Evolutionary conservation across 35 echinoderm and acorn worm genomes (phyloP), one percentile per base, ranked within the genome.

Genomic region (Eucidaris tribuloides): DNA sequence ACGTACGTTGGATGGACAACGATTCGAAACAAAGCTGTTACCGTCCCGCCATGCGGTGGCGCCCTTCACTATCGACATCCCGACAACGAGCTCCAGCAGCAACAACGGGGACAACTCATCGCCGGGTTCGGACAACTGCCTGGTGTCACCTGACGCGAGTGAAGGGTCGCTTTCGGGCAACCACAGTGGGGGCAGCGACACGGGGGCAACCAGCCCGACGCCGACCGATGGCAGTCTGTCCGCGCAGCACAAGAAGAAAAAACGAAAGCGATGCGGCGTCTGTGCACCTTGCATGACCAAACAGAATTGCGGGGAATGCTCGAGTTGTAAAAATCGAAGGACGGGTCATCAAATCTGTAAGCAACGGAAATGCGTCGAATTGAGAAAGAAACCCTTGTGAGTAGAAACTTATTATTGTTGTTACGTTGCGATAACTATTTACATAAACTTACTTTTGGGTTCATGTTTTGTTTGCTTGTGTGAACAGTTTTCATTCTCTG

Each of bases 281-380:
- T 97, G 94, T 52, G 90, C 74, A 29, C 94, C 94, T 2, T 97
- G 94, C 65, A 66, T 93, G 82, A 97, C 96, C 1, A 99, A 99
- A 81, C 87, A 92, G 30, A 99, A 99, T 72, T 99, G 96, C 29
- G 90, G 96, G 17, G 96, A 99, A 13, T 99, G 96, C 70, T 99
- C 96, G 4, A 99, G 96, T 59, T 99, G 96, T 57, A 99, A 92
- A 60, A 99, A 99, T 72, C 80, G 96, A 42, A 36, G 91, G 7
- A 99, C 96, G 0, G 96, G 96, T 23, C 96, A 99, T 45, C 96
- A 99, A 64, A 99, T 99, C 42, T 99, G 96, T 72, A 99, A 99
- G 55, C 83, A 82, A 52, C 45, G 96, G 58, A 99, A 99, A 61
- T 99, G 96, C 49, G 61, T 93, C 20, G 86, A 89, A 87, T 87